Percentiles rank a stretch among this genome's conserved stretches.
Evolutionary conservation across 30 jellyfish, hydroid and myxozoan species (phyloP).

Genomic region (Aurelia sp.): DNA sequence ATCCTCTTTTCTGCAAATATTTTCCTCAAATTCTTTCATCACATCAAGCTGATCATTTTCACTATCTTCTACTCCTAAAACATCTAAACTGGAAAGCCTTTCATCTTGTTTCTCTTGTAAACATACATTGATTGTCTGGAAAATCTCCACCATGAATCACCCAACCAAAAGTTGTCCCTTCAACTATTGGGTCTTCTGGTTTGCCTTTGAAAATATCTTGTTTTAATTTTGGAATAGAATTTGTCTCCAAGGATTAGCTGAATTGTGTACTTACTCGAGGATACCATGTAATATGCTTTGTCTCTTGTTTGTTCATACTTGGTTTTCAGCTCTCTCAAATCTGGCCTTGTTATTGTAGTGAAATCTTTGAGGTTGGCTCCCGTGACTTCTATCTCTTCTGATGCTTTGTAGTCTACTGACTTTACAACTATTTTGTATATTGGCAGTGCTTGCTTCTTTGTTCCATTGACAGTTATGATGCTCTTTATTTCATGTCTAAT

Average conservation of each 20-base stretch:
- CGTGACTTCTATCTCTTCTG: constrained; percentile 36
- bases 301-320: constrained; percentile 6
- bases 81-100: neutral
- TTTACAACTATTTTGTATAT: constrained; percentile 6
- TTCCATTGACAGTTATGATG: too few species aligned
- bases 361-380: constrained; percentile 32
- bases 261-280: constrained; percentile 21
- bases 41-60: constrained; percentile 41
- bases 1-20: constrained; percentile 12
- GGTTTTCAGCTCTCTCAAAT: constrained; percentile 19
- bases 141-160: constrained; percentile 56
- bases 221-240: neutral
- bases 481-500: too few species aligned
- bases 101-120: constrained; percentile 27
- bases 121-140: constrained; percentile 7
- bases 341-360: constrained; percentile 23
- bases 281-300: constrained; percentile 12
- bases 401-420: constrained; percentile 22
- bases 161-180: constrained; percentile 50
- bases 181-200: constrained; percentile 32
- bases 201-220: constrained; percentile 19
- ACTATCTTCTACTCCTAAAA: constrained; percentile 33
- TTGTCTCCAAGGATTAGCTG: constrained; percentile 40
- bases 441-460: constrained; percentile 53
- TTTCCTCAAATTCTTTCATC: constrained; percentile 8